Evolutionary conservation across 2,113 vertebrate genomes (phyloP).

Genomic region (Perccottus glenii): DNA sequence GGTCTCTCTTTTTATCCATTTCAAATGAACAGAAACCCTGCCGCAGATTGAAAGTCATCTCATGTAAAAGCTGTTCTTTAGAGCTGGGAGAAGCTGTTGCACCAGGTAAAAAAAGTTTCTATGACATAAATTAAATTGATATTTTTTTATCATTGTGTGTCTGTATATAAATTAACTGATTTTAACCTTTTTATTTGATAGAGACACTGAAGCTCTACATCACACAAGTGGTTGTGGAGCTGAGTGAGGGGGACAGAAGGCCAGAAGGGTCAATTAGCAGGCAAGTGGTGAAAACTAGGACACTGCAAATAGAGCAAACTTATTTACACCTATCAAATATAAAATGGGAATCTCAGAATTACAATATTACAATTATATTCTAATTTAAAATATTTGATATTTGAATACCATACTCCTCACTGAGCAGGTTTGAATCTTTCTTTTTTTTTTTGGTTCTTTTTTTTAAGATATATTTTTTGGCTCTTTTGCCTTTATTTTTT

Average conservation of each 20-base stretch:
- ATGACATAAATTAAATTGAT: not conserved
- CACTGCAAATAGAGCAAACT: not conserved
- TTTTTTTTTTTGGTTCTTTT: too few relatives aligned
- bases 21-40: constrained; percentile 79
- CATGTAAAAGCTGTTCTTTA: constrained; percentile 87
- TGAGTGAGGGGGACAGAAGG: constrained; percentile 56
- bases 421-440: constrained; percentile 8
- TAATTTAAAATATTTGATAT: constrained; percentile 24
- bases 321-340: too few relatives aligned
- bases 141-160: not conserved
- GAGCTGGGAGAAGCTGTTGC: constrained; percentile 86
- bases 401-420: not conserved
- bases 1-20: constrained; percentile 18
- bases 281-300: constrained; percentile 31
- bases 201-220: constrained; percentile 88
- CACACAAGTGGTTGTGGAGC: constrained; percentile 87
- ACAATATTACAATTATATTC: not conserved
- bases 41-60: constrained; percentile 79
- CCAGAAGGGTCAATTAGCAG: constrained; percentile 69
- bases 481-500: too few relatives aligned
- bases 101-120: constrained; percentile 77
- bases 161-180: not conserved
- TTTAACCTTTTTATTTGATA: constrained; percentile 57
- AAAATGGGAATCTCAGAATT: constrained; percentile 4
- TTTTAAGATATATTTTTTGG: too few relatives aligned